phyloP scores from a whole-genome alignment of 2,113 vertebrate genomes.

The Apteryx mantelli region DNA sequence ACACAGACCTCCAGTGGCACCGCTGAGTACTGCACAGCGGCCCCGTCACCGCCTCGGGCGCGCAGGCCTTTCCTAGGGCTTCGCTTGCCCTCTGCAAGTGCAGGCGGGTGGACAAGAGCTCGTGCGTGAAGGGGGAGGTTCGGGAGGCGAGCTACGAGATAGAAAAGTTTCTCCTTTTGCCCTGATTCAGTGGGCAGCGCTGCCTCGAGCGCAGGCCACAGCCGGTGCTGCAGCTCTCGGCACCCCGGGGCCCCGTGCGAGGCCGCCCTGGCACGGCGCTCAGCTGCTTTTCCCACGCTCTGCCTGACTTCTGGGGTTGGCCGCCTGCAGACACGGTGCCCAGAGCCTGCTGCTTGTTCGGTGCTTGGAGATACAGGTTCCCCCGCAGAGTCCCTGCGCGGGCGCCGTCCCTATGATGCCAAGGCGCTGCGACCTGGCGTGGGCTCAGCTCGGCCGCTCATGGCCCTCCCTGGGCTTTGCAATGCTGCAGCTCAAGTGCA shows the following conservation, averaged over 20 bases:
- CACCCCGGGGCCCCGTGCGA: too few species aligned
- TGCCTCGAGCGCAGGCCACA: neutral
- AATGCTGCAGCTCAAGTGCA: fast-evolving
- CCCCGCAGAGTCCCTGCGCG: neutral
- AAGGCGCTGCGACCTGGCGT: neutral
- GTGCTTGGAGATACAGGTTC: neutral
- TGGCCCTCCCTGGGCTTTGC: neutral
- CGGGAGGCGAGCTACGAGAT: neutral
- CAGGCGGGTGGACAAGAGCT: neutral
- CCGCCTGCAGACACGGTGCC: too few species aligned
- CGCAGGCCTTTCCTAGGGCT: fast-evolving
- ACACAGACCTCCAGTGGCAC: slow-evolving; percentile 50
- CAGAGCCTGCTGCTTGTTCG: neutral
- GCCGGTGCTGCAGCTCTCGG: neutral
- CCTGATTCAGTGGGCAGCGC: neutral
- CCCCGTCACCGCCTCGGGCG: neutral
- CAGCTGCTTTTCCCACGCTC: neutral
- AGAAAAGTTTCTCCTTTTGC: neutral
- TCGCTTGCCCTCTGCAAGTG: neutral
- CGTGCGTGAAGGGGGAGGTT: neutral
- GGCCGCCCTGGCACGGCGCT: neutral
- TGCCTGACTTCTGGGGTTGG: neutral
- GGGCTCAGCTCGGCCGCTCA: neutral
- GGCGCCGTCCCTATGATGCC: too few species aligned
- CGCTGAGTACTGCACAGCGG: neutral